These are phyloP conservation scores for Chascanopsetta lugubris DNA, from an alignment of 2,113 vertebrate genomes.

Conservation along the genomic window DNA sequence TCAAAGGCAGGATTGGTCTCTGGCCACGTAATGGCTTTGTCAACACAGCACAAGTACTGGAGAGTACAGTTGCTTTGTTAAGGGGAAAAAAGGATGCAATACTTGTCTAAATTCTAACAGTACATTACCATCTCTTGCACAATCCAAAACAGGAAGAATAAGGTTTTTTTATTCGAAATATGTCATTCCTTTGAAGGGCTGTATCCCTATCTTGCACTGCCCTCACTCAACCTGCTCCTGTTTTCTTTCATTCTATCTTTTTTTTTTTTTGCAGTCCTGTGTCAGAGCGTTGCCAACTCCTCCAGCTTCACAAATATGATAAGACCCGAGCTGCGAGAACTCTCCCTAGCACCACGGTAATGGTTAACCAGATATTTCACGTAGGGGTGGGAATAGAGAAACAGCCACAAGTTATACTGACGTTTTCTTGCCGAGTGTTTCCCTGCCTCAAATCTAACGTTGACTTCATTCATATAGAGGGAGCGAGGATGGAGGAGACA, in stretches of 20 bases:
- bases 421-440: constrained; percentile 12
- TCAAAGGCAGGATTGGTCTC: constrained; percentile 23
- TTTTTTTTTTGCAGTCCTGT: constrained; percentile 25
- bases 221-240: constrained; percentile 25
- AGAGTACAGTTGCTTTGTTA: neutral
- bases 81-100: too few species aligned
- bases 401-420: constrained; percentile 63
- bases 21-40: neutral
- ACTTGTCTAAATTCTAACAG: too few species aligned
- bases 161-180: too few species aligned
- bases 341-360: constrained; percentile 74
- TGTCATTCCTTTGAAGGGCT: constrained; percentile 5
- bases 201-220: neutral
- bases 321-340: constrained; percentile 76
- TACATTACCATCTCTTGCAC: too few species aligned
- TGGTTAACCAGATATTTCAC: constrained; percentile 84
- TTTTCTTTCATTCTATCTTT: too few species aligned
- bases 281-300: constrained; percentile 74
- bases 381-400: constrained; percentile 77
- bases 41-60: neutral
- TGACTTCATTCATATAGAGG: constrained; percentile 70
- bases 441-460: constrained; percentile 50
- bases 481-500: constrained; percentile 76
- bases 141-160: too few species aligned
- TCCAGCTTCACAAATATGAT: constrained; percentile 85